phyloP scores from a whole-genome alignment of 2,888 invertebrate species.

The Podotricha telesiphe region DNA sequence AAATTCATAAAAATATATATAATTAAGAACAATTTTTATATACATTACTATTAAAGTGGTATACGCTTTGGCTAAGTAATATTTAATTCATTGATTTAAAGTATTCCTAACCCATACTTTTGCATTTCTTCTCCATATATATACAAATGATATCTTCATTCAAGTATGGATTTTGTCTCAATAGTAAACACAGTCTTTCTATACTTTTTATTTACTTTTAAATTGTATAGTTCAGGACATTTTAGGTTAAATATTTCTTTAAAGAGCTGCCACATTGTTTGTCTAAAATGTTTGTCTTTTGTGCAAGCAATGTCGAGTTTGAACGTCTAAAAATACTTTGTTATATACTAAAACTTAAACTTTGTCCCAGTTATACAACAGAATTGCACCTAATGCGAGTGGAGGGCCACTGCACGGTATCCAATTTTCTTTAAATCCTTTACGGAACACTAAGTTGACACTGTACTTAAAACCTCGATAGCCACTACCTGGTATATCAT shows the following conservation, averaged over 20 bases:
- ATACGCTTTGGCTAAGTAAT: no score
- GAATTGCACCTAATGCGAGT: conserved; percentile 25
- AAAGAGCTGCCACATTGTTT: no score
- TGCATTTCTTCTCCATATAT: no score
- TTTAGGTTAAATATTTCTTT: neutral
- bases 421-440: conserved; percentile 44
- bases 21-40: no score
- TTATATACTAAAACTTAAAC: neutral
- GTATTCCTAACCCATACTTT: no score
- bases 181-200: no score
- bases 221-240: neutral
- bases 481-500: neutral
- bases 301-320: neutral
- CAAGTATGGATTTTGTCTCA: no score
- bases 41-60: no score
- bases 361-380: conserved; percentile 9
- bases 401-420: conserved; percentile 27
- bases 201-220: no score
- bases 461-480: conserved; percentile 12
- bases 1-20: no score
- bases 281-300: neutral
- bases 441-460: conserved; percentile 35
- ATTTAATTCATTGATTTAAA: no score
- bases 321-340: conserved; percentile 6
- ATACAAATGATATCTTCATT: no score